Percentiles rank a stretch among this genome's conserved stretches.
Evolutionary conservation across 2,888 invertebrate species (phyloP).

Genomic region (Sepiola atlantica): DNA sequence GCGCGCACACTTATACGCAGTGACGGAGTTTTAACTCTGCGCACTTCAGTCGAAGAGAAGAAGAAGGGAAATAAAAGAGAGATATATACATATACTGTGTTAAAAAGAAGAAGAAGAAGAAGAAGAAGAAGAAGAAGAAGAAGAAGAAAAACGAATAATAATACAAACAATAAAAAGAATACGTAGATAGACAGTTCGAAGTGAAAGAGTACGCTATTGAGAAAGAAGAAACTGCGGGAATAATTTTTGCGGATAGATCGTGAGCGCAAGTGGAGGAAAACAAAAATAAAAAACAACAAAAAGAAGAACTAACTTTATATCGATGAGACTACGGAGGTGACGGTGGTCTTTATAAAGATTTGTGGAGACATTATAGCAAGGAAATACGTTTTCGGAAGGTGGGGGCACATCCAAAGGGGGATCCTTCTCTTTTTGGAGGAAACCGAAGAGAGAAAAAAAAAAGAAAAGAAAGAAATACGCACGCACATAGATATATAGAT

Average conservation of each 20-base stretch:
- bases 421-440: not conserved
- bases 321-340: not conserved
- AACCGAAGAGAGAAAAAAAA: not conserved
- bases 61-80: not conserved
- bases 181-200: not conserved
- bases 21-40: not conserved
- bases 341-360: slow-evolving; percentile 10
- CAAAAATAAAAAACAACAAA: no score
- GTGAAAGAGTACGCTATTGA: not conserved
- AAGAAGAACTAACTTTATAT: not conserved
- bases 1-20: not conserved
- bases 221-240: not conserved
- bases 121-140: not conserved
- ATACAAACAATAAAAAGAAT: not conserved
- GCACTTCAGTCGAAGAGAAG: not conserved
- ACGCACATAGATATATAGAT: not conserved
- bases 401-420: not conserved
- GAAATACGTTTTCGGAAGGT: not conserved
- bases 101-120: not conserved
- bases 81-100: not conserved
- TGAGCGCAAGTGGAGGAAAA: not conserved
- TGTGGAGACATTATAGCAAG: not conserved
- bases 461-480: not conserved
- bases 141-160: not conserved
- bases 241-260: not conserved